Conservation (phyloP, 2,113 vertebrate genomes). For the Electrona antarctica region DNA sequence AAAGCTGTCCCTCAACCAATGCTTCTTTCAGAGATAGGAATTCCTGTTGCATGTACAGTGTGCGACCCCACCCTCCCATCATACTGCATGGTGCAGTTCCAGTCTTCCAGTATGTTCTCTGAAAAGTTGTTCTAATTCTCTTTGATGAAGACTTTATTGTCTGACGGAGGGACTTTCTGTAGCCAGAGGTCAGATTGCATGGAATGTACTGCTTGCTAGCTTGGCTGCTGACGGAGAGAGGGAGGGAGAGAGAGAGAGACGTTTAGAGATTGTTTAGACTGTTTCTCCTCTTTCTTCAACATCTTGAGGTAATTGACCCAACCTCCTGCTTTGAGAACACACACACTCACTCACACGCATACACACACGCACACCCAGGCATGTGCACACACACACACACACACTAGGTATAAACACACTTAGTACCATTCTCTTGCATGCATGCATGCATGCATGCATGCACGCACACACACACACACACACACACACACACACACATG, state of each 20-base stretch:
- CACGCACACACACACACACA: neutral
- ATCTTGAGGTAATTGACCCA: conserved; percentile 78
- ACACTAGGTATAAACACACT: neutral
- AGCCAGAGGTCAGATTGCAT: conserved; percentile 49
- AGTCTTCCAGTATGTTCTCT: neutral
- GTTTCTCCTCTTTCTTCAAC: conserved; percentile 67
- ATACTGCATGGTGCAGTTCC: neutral
- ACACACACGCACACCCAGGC: conserved; percentile 13
- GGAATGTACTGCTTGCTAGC: conserved; percentile 39
- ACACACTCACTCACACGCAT: conserved; percentile 12
- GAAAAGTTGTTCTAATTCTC: neutral
- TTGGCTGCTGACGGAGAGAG: conserved; percentile 39
- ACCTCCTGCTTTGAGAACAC: conserved; percentile 53
- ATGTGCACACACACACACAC: neutral
- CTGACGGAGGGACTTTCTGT: conserved; percentile 36
- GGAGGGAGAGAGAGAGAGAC: conserved; percentile 8
- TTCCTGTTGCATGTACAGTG: too few relatives aligned
- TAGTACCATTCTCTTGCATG: neutral
- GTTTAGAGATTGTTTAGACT: conserved; percentile 35
- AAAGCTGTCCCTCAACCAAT: too few relatives aligned
- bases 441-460: conserved; percentile 7
- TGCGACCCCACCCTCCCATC: too few relatives aligned
- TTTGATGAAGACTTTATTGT: conserved; percentile 32
- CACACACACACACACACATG: neutral
- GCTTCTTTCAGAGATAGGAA: too few relatives aligned